phyloP scores from a whole-genome alignment of 1,140 invertebrate species.

The Nymphalis io region DNA sequence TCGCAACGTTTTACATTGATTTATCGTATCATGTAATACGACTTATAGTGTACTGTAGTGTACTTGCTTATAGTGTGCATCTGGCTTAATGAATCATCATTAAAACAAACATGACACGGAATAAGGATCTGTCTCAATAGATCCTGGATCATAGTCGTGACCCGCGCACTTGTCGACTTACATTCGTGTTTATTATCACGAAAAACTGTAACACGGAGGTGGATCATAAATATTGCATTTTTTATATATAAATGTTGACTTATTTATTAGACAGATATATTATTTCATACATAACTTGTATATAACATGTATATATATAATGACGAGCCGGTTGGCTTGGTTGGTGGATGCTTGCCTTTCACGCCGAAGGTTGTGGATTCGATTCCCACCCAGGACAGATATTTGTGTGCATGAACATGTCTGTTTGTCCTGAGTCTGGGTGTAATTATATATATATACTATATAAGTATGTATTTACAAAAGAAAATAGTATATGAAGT shows the following conservation, averaged over 20 bases:
- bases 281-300: too few relatives aligned
- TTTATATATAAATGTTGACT: conserved; percentile 2
- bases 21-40: not conserved
- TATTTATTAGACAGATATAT: too few relatives aligned
- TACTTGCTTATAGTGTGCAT: not conserved
- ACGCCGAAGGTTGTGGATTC: too few relatives aligned
- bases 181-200: conserved; percentile 34
- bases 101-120: conserved; percentile 26
- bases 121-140: conserved; percentile 5
- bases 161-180: conserved; percentile 31
- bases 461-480: too few relatives aligned
- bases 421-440: too few relatives aligned
- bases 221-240: conserved; percentile 28
- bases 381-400: too few relatives aligned
- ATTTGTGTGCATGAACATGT: too few relatives aligned
- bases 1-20: not conserved
- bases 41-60: not conserved
- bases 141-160: conserved; percentile 44
- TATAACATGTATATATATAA: too few relatives aligned
- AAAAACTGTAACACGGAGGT: conserved; percentile 30
- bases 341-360: too few relatives aligned
- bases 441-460: too few relatives aligned
- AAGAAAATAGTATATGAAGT: too few relatives aligned
- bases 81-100: conserved; percentile 17
- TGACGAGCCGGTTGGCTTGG: too few relatives aligned